phyloP scores from a whole-genome alignment of 2,888 invertebrate genomes.

The Drosophila formosana region DNA sequence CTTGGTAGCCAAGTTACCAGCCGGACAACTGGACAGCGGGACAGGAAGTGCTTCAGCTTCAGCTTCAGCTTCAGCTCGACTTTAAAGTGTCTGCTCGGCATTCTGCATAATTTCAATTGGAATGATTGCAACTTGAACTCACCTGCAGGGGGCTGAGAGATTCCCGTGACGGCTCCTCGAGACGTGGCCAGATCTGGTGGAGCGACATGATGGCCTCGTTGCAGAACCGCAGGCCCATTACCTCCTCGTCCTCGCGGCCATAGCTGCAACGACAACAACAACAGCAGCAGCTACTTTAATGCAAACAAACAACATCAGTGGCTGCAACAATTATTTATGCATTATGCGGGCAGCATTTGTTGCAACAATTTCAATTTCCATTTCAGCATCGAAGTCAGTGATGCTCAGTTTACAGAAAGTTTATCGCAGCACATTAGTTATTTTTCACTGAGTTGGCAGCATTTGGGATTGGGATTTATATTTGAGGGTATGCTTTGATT shows the following conservation, averaged over 20 bases:
- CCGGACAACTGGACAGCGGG: constrained; percentile 18
- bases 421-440: too few species aligned
- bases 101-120: constrained; percentile 48
- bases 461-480: too few species aligned
- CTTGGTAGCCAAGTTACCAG: constrained; percentile 38
- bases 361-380: constrained; percentile 29
- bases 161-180: constrained; percentile 87
- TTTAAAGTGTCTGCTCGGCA: constrained; percentile 14
- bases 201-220: constrained; percentile 98
- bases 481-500: too few species aligned
- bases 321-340: constrained; percentile 35
- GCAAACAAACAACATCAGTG: background rate
- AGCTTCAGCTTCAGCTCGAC: constrained; percentile 17
- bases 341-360: constrained; percentile 7
- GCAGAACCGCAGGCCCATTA: constrained; percentile 98
- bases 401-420: too few species aligned
- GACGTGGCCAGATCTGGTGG: constrained; percentile 92
- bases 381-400: constrained; percentile 17
- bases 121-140: constrained; percentile 48
- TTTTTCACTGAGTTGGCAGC: constrained; percentile 1
- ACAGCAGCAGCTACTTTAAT: background rate
- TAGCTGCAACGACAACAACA: constrained; percentile 87
- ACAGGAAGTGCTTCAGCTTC: constrained; percentile 4
- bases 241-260: constrained; percentile 98
- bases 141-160: constrained; percentile 91